Evolutionary conservation across 2,113 vertebrate genomes (phyloP), one percentile per base, ranked within the genome.

Genomic region (Oryzias woworae): DNA sequence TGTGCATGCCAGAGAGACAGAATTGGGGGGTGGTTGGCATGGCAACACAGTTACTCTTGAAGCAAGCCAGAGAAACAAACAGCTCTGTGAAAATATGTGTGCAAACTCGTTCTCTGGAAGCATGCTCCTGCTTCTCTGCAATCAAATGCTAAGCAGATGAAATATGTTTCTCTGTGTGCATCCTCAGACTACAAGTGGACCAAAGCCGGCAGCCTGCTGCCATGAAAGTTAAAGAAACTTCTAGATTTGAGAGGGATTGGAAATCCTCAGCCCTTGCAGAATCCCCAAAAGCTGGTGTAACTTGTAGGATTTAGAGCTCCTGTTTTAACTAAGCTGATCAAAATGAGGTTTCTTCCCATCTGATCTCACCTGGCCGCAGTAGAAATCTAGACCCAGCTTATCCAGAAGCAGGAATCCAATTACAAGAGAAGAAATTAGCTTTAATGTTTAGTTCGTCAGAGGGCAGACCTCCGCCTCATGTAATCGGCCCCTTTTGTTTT

Each of bases 21-120:
- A 60, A 54, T 20, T 49, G 79, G 46, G 46, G 47, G 47, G 47
- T 2, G 55, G 85, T 87, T 85, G 87, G 77, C 87, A 89, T 86
- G 83, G 87, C 85, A 89, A 89, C 87, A 84, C 78, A 80, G 80
- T 69, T 71, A 73, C 85, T 83, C 71, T 81, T 69, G 74, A 80
- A 86, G 82, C 85, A 80, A 66, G 74, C 51, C 73, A 77, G 63
- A 77, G 84, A 85, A 85, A 85, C 85, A 85, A 85, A 87, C 83
- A 67, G 78, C 66, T 75, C 76, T 67, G 71, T 73, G 64, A 46
- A 82, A 84, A 80, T 85, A 80, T 82, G 76, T 77, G 82, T 66
- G 62, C 69, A 75, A 43, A 85, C 78, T 68, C 70, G 73, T 69
- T 24, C 13, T 68, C 68, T 44, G 55, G 24, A 50, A 36, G 43